phyloP scores from a whole-genome alignment of 2,888 invertebrate species.

The Eugnorisma glareosa region DNA sequence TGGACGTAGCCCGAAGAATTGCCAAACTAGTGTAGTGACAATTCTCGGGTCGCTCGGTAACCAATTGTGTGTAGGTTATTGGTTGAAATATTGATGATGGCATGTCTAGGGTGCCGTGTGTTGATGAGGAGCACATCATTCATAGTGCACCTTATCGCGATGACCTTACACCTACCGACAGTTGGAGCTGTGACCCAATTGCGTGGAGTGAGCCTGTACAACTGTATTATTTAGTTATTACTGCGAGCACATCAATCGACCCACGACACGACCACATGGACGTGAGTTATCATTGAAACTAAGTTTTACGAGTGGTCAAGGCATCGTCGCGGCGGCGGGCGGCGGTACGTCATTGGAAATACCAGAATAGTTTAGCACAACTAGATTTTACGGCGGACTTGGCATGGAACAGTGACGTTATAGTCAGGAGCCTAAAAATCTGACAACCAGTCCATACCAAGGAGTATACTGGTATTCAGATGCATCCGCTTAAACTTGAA shows the following conservation, averaged over 20 bases:
- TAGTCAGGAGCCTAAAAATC: not conserved
- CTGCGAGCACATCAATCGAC: constrained; percentile 33
- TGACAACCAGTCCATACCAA: not conserved
- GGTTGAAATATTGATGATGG: constrained; percentile 16
- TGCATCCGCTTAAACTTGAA: not conserved
- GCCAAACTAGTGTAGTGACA: too few species aligned
- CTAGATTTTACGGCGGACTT: too few species aligned
- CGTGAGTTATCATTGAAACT: not conserved
- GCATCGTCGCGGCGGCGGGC: not conserved
- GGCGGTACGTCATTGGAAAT: constrained; percentile 1
- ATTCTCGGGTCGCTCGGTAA: too few species aligned
- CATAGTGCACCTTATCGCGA: constrained; percentile 26
- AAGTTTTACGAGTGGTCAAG: constrained; percentile 12
- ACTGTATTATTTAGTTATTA: constrained; percentile 29
- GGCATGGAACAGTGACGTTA: not conserved
- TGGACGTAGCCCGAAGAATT: too few species aligned
- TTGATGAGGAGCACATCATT: constrained; percentile 13
- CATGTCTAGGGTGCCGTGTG: not conserved
- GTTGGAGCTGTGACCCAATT: constrained; percentile 4
- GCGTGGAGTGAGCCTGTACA: constrained; percentile 18
- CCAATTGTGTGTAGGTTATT: not conserved
- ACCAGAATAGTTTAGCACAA: not conserved
- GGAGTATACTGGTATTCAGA: not conserved
- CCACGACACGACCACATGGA: constrained; percentile 2
- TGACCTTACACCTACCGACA: constrained; percentile 23